Evolutionary conservation across 1,140 invertebrate species (phyloP).

Genomic region (Lasioglossum albipes): DNA sequence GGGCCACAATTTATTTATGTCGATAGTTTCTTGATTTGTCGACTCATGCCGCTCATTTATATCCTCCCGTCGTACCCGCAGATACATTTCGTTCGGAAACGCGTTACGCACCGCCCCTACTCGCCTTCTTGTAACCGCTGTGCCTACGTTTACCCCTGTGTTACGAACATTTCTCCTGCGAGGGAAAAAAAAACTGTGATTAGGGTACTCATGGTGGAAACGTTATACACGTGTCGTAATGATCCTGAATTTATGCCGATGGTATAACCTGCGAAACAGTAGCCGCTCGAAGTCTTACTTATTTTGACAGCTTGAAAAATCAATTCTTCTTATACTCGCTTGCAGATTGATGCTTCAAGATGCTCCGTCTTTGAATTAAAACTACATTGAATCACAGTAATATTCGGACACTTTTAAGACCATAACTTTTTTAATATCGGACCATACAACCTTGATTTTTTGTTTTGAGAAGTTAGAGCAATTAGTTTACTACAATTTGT

Average conservation of each 20-base stretch:
- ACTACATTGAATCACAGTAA: too few relatives aligned
- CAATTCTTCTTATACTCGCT: too few relatives aligned
- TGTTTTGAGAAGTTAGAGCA: too few relatives aligned
- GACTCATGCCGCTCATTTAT: conserved; percentile 78
- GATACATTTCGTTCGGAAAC: conserved; percentile 63
- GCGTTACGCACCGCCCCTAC: conserved; percentile 28
- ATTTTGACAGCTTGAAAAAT: too few relatives aligned
- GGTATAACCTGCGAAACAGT: too few relatives aligned
- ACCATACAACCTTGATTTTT: too few relatives aligned
- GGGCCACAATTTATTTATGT: conserved; percentile 80
- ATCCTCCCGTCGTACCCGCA: conserved; percentile 66
- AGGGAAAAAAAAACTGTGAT: neutral
- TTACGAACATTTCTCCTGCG: neutral
- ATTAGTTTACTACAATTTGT: too few relatives aligned
- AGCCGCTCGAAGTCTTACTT: too few relatives aligned
- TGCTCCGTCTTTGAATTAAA: too few relatives aligned
- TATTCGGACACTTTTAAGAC: too few relatives aligned
- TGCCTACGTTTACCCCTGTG: neutral
- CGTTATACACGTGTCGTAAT: neutral
- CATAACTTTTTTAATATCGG: too few relatives aligned
- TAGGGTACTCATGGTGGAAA: neutral
- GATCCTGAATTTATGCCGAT: neutral
- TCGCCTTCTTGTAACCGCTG: conserved; percentile 8
- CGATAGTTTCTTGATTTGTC: conserved; percentile 81
- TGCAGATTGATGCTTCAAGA: too few relatives aligned